These are phyloP conservation scores for Ceriagrion tenellum DNA, from an alignment of 2,888 invertebrate genomes.

Conservation along the genomic window DNA sequence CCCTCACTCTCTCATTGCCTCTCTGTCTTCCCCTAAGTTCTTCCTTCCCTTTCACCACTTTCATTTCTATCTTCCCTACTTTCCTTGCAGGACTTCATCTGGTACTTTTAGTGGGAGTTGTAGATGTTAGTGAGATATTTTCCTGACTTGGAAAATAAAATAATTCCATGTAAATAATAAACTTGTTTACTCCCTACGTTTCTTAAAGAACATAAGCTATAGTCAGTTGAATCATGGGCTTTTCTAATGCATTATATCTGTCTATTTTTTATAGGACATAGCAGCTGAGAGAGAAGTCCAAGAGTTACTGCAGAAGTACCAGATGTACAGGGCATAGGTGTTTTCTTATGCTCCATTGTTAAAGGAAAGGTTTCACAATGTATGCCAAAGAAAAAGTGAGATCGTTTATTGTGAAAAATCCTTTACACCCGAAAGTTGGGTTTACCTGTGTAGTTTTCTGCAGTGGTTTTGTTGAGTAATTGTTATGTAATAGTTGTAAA, in stretches of 20 bases:
- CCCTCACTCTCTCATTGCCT: too few species aligned
- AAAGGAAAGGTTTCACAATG: conserved; percentile 19
- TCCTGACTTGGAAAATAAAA: too few species aligned
- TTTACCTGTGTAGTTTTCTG: neutral
- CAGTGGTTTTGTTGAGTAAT: neutral
- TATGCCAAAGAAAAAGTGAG: neutral
- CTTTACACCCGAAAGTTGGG: neutral
- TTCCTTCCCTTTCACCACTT: too few species aligned
- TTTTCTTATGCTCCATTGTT: neutral
- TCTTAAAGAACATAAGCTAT: too few species aligned
- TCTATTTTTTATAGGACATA: conserved; percentile 74
- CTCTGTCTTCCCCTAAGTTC: too few species aligned
- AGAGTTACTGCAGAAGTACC: conserved; percentile 72
- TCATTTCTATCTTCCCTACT: too few species aligned
- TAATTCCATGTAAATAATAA: too few species aligned
- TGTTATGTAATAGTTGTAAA: neutral
- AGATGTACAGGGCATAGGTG: conserved; percentile 26
- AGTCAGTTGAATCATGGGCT: too few species aligned
- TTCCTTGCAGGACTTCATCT: too few species aligned
- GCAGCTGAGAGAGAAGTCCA: conserved; percentile 72
- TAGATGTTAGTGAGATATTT: too few species aligned
- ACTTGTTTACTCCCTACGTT: too few species aligned
- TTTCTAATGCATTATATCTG: conserved; percentile 63
- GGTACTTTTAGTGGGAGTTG: too few species aligned
- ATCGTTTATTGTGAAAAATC: neutral